Conservation (phyloP, 2,113 vertebrate genomes). For the Paraplagusia blochii region DNA sequence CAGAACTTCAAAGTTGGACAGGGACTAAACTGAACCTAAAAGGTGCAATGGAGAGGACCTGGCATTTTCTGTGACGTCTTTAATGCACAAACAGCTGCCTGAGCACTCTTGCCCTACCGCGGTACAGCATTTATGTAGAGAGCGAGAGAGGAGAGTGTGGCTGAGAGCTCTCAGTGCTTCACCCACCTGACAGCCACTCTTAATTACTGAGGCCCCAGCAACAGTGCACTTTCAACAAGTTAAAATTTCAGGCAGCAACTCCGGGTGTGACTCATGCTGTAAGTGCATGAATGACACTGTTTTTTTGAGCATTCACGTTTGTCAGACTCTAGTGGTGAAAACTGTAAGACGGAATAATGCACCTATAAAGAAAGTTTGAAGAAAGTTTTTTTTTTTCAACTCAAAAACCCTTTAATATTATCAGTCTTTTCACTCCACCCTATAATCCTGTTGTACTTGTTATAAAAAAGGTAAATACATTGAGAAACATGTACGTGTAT, state of each 20-base stretch:
- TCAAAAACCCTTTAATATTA: too few species aligned
- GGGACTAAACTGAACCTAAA: conserved; percentile 67
- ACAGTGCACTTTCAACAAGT: conserved; percentile 48
- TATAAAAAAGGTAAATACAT: too few species aligned
- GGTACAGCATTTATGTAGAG: conserved; percentile 32
- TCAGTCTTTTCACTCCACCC: too few species aligned
- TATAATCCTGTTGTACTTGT: too few species aligned
- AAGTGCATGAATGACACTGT: background rate
- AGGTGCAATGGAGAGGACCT: conserved; percentile 60
- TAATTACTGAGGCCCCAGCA: conserved; percentile 56
- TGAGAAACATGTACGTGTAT: too few species aligned
- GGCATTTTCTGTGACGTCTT: conserved; percentile 57
- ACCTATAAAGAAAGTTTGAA: too few species aligned
- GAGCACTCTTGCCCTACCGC: conserved; percentile 37
- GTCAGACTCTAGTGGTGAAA: too few species aligned
- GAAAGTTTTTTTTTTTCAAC: too few species aligned
- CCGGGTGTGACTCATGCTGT: background rate
- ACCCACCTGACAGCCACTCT: conserved; percentile 52
- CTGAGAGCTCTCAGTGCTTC: conserved; percentile 61
- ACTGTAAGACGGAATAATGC: too few species aligned
- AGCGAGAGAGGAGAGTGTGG: conserved; percentile 31
- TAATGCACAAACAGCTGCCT: conserved; percentile 57
- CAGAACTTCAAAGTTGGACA: conserved; percentile 61
- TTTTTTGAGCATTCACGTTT: background rate
- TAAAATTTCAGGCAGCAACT: conserved; percentile 37